These are phyloP conservation scores for Indicator maculatus DNA, from an alignment of 2,113 vertebrate genomes.

Conservation along the genomic window DNA sequence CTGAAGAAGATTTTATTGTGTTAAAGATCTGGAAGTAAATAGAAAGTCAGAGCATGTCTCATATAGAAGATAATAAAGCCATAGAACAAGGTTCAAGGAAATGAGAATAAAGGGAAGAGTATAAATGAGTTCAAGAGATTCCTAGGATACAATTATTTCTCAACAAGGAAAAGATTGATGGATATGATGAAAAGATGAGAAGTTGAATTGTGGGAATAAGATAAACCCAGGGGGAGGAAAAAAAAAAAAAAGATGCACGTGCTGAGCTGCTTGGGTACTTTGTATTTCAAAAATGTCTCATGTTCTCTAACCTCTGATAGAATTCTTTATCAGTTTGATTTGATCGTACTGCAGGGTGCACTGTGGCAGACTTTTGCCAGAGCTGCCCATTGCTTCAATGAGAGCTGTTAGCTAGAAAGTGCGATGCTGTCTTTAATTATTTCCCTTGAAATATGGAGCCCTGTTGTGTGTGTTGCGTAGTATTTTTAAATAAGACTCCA, in stretches of 20 bases:
- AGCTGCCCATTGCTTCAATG: constrained; percentile 49
- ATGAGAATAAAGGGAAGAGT: background rate
- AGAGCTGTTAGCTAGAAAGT: constrained; percentile 3
- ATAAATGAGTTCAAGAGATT: constrained; percentile 38
- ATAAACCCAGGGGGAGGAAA: background rate
- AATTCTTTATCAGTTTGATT: constrained; percentile 61
- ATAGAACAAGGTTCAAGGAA: constrained; percentile 1
- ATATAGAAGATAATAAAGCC: background rate
- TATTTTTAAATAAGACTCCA: constrained; percentile 34
- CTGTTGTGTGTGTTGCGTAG: background rate
- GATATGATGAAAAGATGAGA: constrained; percentile 51
- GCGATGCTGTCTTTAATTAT: constrained; percentile 27
- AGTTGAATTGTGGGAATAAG: constrained; percentile 38
- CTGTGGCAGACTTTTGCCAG: constrained; percentile 38
- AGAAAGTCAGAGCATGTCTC: background rate
- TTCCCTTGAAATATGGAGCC: constrained; percentile 28
- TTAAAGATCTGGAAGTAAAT: constrained; percentile 13
- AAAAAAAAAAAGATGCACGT: background rate
- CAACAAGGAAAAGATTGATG: constrained; percentile 42
- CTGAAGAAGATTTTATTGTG: background rate
- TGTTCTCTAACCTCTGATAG: constrained; percentile 55
- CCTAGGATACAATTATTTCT: constrained; percentile 43
- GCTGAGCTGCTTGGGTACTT: constrained; percentile 49
- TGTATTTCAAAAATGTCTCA: constrained; percentile 54
- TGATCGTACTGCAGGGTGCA: constrained; percentile 40